Base-by-base conservation (phyloP, 1,140 invertebrate species). In the Ganaspis sp. region DNA sequence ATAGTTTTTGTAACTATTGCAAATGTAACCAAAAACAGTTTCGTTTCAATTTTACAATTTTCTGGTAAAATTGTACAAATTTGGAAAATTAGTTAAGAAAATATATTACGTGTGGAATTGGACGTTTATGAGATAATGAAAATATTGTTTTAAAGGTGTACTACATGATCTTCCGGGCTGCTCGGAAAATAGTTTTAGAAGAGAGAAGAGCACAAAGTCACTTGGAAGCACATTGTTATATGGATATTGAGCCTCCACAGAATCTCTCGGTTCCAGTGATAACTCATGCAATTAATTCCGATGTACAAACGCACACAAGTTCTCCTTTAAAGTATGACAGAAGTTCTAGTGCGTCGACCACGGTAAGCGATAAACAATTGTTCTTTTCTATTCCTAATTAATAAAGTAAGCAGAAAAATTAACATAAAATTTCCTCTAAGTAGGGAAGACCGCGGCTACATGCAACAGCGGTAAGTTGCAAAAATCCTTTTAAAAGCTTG, bases 101-200 rank as follows among this genome's bases (percentile, higher is more conserved):
- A 34, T 34, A 34, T 6, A 34, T 3, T 34, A 34, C 6, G 29
- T 34, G 29, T 34, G 29, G 2, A 34, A 34, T 34, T 73, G 34
- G 4, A 54, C 15, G 17, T 54, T 17, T 15, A 34, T 45, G 45
- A n/a, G 17, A 19, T 42, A 64, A 69, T 4, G 23, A 49, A n/a
- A 49, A 9, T 1, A 23, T 78, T 49, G 40, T 4, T 74, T 37
- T 84, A 76, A 73, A 91, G 90, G 89, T 98, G 1, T 98, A 98
- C 87, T 96, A 97, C 86, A 97, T 97, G 91, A 98, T 98, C 90
- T 96, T 98, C 87, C 92, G 95, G 58, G 96, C 96, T 0, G 96
- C 96, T 5, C 93, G 95, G 54, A 94, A 94, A 84, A 97, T 97
- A 83, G 96, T 97, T 0, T 92, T 95, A 83, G 96, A 97, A 84